Percentiles rank a stretch among this genome's conserved stretches.
Evolutionary conservation across 2,888 invertebrate species (phyloP).

Genomic region (Pharmacophagus antenor): DNA sequence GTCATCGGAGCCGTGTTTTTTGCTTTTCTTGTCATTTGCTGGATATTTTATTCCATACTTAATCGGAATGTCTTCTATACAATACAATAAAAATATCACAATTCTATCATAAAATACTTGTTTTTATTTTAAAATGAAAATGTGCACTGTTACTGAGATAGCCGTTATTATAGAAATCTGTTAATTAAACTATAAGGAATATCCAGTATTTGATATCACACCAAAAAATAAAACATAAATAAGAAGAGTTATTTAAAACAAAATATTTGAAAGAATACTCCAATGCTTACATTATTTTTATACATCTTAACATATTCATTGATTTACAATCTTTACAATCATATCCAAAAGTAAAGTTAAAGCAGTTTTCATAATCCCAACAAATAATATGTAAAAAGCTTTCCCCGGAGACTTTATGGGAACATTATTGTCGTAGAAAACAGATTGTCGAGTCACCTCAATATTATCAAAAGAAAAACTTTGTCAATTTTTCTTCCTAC

Average conservation of each 20-base stretch:
- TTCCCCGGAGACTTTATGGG: constrained; percentile 31
- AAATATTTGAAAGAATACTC: background rate
- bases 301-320: background rate
- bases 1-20: too few relatives aligned
- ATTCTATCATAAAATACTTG: too few relatives aligned
- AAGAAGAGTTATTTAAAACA: background rate
- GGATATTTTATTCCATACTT: too few relatives aligned
- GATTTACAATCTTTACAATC: constrained; percentile 12
- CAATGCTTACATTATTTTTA: background rate
- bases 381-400: constrained; percentile 34
- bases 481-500: constrained; percentile 46
- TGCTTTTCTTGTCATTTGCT: too few relatives aligned
- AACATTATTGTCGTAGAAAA: constrained; percentile 38
- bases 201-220: too few relatives aligned
- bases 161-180: too few relatives aligned
- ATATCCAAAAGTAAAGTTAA: constrained; percentile 29
- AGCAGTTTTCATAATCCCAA: constrained; percentile 25
- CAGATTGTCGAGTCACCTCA: constrained; percentile 42
- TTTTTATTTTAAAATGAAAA: too few relatives aligned
- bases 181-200: too few relatives aligned
- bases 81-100: too few relatives aligned
- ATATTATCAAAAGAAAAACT: constrained; percentile 45
- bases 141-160: too few relatives aligned
- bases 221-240: too few relatives aligned
- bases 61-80: too few relatives aligned